Conservation (phyloP, 2,888 invertebrate genomes). For the Dioctria linearis region DNA sequence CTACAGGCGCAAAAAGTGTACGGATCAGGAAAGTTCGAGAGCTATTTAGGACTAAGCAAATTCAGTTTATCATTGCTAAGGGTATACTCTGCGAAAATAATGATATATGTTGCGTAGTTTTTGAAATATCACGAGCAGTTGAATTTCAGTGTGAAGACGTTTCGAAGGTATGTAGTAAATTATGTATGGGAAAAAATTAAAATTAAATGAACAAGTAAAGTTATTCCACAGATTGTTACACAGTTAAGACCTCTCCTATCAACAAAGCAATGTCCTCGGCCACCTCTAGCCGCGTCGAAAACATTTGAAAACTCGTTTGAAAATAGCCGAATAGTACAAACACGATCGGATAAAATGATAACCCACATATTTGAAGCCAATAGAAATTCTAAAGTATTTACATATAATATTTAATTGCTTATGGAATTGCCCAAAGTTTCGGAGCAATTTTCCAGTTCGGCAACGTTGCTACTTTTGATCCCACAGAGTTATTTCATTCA, state of each 20-base stretch:
- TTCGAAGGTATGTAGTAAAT: constrained; percentile 63
- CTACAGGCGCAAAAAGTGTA: constrained; percentile 67
- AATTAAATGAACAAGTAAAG: not conserved
- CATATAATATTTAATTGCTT: too few species aligned
- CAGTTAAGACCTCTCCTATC: not conserved
- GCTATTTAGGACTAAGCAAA: constrained; percentile 65
- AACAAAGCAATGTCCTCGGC: not conserved
- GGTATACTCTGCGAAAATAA: constrained; percentile 65
- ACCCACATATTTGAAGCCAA: constrained; percentile 48
- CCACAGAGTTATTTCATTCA: constrained; percentile 67
- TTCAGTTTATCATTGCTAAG: constrained; percentile 67
- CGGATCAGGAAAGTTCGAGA: constrained; percentile 67
- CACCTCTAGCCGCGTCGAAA: not conserved
- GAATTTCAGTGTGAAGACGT: constrained; percentile 66
- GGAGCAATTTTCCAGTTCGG: constrained; percentile 61
- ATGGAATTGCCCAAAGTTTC: not conserved
- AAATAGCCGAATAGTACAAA: constrained; percentile 57
- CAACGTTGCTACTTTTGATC: constrained; percentile 67
- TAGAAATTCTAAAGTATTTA: constrained; percentile 36
- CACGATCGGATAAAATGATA: constrained; percentile 66
- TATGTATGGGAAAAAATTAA: not conserved
- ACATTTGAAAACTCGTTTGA: not conserved
- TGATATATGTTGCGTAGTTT: constrained; percentile 64
- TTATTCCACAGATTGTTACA: constrained; percentile 10
- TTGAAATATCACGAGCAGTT: constrained; percentile 68